Conservation (phyloP, 2,797 vertebrate genomes). For the Sardinella longiceps region DNA sequence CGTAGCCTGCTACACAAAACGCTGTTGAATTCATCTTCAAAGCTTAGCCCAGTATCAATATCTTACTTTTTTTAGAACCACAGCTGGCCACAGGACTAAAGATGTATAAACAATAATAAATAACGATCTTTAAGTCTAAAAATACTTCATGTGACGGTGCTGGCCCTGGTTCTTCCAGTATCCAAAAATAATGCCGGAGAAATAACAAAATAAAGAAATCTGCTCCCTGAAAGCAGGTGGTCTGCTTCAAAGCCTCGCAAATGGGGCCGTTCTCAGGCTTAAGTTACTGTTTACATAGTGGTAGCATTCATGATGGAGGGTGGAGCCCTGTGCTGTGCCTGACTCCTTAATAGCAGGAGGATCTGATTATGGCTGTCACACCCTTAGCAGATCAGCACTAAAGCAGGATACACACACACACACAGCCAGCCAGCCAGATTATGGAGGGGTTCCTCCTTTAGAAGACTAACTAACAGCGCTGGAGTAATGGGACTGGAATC, state of each 20-base stretch:
- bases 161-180: neutral
- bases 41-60: neutral
- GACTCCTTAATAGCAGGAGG: neutral
- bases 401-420: neutral
- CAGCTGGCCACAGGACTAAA: neutral
- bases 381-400: neutral
- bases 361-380: slow-evolving; percentile 15
- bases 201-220: neutral
- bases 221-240: neutral
- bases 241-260: neutral
- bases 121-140: neutral
- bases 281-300: neutral
- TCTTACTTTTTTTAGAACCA: neutral
- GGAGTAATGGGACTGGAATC: slow-evolving; percentile 21
- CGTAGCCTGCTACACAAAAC: neutral
- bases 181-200: neutral
- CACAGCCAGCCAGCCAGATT: too few species aligned
- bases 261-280: neutral
- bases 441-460: slow-evolving; percentile 19
- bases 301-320: neutral
- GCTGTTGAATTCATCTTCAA: neutral
- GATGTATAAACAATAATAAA: neutral
- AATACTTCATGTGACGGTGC: neutral
- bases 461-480: neutral
- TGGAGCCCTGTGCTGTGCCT: neutral